phyloP scores from a whole-genome alignment of 2,797 vertebrate species.

The Coranthus polyacanthus region DNA sequence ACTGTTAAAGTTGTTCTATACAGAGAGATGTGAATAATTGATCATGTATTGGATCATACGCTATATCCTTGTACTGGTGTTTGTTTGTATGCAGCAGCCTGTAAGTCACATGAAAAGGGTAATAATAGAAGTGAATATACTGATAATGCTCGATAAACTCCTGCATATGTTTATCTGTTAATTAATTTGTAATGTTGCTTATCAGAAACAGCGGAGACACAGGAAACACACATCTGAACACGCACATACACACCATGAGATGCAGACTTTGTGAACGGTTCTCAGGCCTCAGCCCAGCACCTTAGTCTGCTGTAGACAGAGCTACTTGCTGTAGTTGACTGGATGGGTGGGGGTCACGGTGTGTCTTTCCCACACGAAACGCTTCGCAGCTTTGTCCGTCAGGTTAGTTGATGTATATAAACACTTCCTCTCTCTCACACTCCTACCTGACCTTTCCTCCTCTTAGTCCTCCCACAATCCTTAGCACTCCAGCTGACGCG shows the following conservation, averaged over 20 bases:
- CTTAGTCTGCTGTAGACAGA: background rate
- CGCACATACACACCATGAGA: background rate
- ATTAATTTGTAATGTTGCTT: too few species aligned
- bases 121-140: too few species aligned
- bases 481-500: background rate
- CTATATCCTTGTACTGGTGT: too few species aligned
- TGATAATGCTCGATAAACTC: too few species aligned
- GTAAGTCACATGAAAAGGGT: too few species aligned
- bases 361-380: conserved; percentile 64
- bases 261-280: conserved; percentile 50
- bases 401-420: conserved; percentile 69
- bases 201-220: too few species aligned
- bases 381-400: conserved; percentile 63
- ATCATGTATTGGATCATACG: too few species aligned
- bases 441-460: conserved; percentile 46
- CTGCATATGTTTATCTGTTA: too few species aligned
- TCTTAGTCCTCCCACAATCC: conserved; percentile 53
- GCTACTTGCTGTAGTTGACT: conserved; percentile 2
- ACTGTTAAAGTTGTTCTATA: too few species aligned
- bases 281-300: conserved; percentile 30
- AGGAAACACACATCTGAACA: conserved; percentile 1
- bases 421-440: conserved; percentile 74
- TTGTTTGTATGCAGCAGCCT: too few species aligned
- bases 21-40: too few species aligned
- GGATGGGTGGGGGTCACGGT: background rate